A percentile compares a stretch with the other conserved stretches of the same genome.
phyloP scores from a whole-genome alignment of 1,140 invertebrate species.

The Colletes gigas region DNA sequence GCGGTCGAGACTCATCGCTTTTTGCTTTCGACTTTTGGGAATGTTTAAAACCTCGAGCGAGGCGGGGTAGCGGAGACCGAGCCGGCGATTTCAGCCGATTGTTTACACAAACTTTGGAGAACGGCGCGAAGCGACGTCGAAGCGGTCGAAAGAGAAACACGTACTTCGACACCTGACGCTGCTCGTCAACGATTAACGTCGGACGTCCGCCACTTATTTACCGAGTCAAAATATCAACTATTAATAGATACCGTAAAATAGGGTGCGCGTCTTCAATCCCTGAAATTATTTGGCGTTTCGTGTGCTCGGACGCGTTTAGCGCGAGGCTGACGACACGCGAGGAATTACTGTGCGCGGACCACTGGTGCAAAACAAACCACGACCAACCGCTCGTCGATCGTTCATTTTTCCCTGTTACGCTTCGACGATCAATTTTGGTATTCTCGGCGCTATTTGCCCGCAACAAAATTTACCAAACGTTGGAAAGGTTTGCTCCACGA shows the following conservation, averaged over 20 bases:
- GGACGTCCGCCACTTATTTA: constrained; percentile 44
- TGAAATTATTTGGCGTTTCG: constrained; percentile 45
- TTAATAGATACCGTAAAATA: constrained; percentile 54
- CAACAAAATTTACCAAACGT: not conserved
- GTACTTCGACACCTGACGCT: constrained; percentile 33
- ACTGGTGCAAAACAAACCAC: constrained; percentile 1
- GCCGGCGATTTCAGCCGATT: constrained; percentile 37
- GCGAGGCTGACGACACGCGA: constrained; percentile 1
- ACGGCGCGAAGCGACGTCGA: constrained; percentile 24
- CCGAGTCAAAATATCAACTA: constrained; percentile 42
- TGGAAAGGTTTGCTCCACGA: not conserved
- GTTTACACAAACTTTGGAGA: constrained; percentile 41
- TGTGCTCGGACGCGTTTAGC: constrained; percentile 16
- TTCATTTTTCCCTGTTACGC: no score
- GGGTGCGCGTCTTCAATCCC: constrained; percentile 30
- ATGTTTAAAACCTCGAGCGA: constrained; percentile 36
- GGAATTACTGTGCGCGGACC: constrained; percentile 10
- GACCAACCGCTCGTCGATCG: not conserved
- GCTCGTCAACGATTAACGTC: constrained; percentile 47
- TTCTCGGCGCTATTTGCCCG: not conserved
- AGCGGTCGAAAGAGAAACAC: constrained; percentile 34
- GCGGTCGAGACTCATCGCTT: constrained; percentile 37
- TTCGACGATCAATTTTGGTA: no score
- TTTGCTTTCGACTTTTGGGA: constrained; percentile 47
- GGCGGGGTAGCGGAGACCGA: not conserved